A percentile compares a stretch with the other conserved stretches of the same genome.
Evolutionary conservation across 2,888 invertebrate genomes (phyloP).

Genomic region (Leptura quadrifasciata): DNA sequence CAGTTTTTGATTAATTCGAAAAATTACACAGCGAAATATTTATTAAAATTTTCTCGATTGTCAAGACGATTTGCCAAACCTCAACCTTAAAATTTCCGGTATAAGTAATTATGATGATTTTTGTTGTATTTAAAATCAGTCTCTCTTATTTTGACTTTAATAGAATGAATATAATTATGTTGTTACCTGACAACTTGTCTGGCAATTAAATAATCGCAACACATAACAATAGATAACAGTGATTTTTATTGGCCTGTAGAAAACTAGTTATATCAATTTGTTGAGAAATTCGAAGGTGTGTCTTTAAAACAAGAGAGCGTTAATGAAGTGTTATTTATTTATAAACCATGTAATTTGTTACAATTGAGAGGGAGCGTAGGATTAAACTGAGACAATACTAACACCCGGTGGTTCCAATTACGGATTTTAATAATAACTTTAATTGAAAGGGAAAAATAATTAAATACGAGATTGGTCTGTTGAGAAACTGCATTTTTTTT

Average conservation of each 20-base stretch:
- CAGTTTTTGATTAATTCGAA: no score
- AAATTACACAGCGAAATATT: no score
- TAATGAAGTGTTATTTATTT: conserved; percentile 32
- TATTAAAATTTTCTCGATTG: no score
- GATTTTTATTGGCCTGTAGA: conserved; percentile 18
- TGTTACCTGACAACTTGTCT: conserved; percentile 1
- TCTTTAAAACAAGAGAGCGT: conserved; percentile 24
- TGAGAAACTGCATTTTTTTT: not conserved
- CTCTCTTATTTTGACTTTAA: not conserved
- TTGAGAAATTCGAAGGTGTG: conserved; percentile 28
- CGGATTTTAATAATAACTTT: conserved; percentile 8
- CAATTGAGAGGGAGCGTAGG: conserved; percentile 21
- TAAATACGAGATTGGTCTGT: not conserved
- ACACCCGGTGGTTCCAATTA: conserved; percentile 23
- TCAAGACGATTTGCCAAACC: no score
- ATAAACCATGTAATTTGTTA: conserved; percentile 29
- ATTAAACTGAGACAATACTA: conserved; percentile 3
- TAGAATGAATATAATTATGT: conserved; percentile 1
- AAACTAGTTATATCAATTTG: conserved; percentile 33
- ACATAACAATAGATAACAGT: conserved; percentile 28
- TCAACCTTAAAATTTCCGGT: no score
- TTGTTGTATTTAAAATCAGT: no score
- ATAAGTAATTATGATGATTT: no score
- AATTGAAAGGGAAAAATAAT: conserved; percentile 13
- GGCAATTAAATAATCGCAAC: conserved; percentile 21